phyloP scores from a whole-genome alignment of 2,797 vertebrate species.

The Synaphobranchus kaupii region DNA sequence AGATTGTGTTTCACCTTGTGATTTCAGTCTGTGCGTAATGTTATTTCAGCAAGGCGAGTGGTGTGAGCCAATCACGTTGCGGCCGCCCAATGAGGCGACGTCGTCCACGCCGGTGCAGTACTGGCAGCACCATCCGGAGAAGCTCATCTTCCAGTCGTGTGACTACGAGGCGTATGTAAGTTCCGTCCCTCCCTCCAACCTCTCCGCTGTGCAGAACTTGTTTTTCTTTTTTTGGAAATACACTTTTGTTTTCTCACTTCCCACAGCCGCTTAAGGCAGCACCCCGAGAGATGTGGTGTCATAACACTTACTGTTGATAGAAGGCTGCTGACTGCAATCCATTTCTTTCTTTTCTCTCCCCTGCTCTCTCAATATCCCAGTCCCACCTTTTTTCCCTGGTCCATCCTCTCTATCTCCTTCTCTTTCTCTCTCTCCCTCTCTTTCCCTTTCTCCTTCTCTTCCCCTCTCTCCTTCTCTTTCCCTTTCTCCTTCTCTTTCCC shows the following conservation, averaged over 20 bases:
- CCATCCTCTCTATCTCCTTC: not conserved
- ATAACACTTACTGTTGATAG: not conserved
- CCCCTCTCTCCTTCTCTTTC: not conserved
- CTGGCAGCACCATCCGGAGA: constrained; percentile 98
- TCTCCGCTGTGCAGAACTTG: no score
- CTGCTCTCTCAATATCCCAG: no score
- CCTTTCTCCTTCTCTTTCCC: not conserved
- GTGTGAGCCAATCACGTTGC: constrained; percentile 97
- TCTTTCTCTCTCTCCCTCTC: not conserved
- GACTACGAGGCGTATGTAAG: constrained; percentile 99
- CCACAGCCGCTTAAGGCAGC: constrained; percentile 6
- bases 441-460: not conserved
- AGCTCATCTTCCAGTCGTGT: constrained; percentile 98
- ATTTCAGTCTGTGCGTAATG: not conserved
- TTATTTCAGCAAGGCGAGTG: constrained; percentile 93
- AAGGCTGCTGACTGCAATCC: not conserved
- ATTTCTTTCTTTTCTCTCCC: not conserved
- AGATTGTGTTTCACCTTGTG: not conserved
- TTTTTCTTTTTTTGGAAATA: not conserved
- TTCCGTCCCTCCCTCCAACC: constrained; percentile 43
- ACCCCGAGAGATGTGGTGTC: not conserved
- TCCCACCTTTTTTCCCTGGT: not conserved
- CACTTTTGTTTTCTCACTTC: not conserved
- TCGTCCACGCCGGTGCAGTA: constrained; percentile 98
- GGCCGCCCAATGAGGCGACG: constrained; percentile 96